phyloP scores from a whole-genome alignment of 2,888 invertebrate species.

The Nipponacmea schrenckii region DNA sequence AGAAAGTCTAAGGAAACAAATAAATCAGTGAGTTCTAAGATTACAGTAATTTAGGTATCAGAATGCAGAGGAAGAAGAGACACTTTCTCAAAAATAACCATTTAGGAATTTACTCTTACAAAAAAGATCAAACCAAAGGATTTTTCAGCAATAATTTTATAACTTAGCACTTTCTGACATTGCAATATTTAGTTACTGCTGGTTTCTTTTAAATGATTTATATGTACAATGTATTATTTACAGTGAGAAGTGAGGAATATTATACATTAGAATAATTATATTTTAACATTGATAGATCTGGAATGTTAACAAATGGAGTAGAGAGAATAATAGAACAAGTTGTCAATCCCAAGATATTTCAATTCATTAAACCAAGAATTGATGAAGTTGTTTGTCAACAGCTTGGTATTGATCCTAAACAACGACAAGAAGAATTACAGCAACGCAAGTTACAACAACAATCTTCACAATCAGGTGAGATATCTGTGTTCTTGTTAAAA shows the following conservation, averaged over 20 bases:
- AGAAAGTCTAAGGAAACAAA: slow-evolving; percentile 87
- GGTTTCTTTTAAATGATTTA: too few species aligned
- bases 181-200: too few species aligned
- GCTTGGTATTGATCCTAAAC: slow-evolving; percentile 77
- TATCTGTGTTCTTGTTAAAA: background rate
- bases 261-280: too few species aligned
- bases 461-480: slow-evolving; percentile 18
- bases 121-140: too few species aligned
- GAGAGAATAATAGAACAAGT: slow-evolving; percentile 96
- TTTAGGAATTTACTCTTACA: too few species aligned
- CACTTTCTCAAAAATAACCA: too few species aligned
- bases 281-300: slow-evolving; percentile 75
- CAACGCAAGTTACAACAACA: slow-evolving; percentile 36
- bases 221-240: too few species aligned
- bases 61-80: too few species aligned
- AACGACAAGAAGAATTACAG: slow-evolving; percentile 45
- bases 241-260: too few species aligned
- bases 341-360: slow-evolving; percentile 88
- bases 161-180: too few species aligned
- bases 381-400: slow-evolving; percentile 90
- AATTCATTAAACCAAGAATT: slow-evolving; percentile 88
- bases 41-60: background rate
- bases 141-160: too few species aligned
- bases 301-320: slow-evolving; percentile 89
- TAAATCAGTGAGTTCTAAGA: slow-evolving; percentile 77